phyloP scores from a whole-genome alignment of 2,888 invertebrate species.

The Rhorus exstirpatorius region DNA sequence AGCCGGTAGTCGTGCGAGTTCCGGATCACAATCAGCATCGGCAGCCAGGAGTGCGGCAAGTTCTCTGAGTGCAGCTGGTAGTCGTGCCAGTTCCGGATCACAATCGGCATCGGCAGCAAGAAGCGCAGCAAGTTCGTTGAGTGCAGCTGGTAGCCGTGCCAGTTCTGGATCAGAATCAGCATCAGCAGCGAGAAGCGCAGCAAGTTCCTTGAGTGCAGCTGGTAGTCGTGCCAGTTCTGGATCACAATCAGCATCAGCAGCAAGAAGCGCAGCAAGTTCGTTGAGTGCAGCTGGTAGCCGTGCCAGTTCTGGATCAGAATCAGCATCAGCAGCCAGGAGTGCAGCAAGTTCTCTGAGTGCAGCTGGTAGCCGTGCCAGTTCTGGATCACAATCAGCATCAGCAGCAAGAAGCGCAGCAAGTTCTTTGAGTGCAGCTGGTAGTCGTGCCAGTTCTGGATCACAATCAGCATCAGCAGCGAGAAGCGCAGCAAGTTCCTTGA shows the following conservation, averaged over 20 bases:
- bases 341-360: too few relatives aligned
- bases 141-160: not conserved
- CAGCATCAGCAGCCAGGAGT: not conserved
- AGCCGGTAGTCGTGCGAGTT: not conserved
- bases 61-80: not conserved
- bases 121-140: not conserved
- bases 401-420: not conserved
- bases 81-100: not conserved
- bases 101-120: too few relatives aligned
- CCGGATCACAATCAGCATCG: not conserved
- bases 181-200: not conserved
- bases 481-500: not conserved
- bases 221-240: not conserved
- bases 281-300: not conserved
- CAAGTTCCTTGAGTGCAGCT: not conserved
- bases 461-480: not conserved
- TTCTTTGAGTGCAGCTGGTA: not conserved
- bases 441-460: not conserved
- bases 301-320: not conserved
- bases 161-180: not conserved
- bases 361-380: not conserved
- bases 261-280: not conserved
- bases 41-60: not conserved
- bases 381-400: not conserved
- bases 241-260: not conserved